phyloP scores from a whole-genome alignment of 2,888 invertebrate genomes.

The Athalia circularis region DNA sequence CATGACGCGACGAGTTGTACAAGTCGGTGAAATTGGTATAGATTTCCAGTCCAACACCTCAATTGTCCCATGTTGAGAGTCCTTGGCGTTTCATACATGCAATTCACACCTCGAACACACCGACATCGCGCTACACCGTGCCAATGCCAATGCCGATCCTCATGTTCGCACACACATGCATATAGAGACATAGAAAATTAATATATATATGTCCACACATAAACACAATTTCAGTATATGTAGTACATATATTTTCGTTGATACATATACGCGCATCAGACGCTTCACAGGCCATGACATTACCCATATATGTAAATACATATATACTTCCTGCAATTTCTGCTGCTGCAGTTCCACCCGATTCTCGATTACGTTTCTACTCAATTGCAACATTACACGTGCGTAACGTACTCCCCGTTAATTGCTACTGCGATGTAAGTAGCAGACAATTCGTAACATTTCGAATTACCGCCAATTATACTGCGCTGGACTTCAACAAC shows the following conservation, averaged over 20 bases:
- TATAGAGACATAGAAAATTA: too few species aligned
- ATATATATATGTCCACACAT: too few species aligned
- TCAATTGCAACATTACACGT: constrained; percentile 17
- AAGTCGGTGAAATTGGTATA: constrained; percentile 73
- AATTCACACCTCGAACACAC: constrained; percentile 67
- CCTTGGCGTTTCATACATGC: constrained; percentile 68
- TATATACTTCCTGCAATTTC: background rate
- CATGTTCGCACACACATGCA: too few species aligned
- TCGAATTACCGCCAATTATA: too few species aligned
- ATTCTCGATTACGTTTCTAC: constrained; percentile 36
- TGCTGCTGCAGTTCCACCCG: constrained; percentile 19
- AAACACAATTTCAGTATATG: too few species aligned
- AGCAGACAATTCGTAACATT: constrained; percentile 29
- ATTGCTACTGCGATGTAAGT: constrained; percentile 34
- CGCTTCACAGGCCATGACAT: too few species aligned
- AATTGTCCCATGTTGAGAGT: constrained; percentile 72
- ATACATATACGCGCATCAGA: too few species aligned
- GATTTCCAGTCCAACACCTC: constrained; percentile 74
- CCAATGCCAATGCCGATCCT: too few species aligned
- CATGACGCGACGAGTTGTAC: constrained; percentile 58
- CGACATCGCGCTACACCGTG: constrained; percentile 46
- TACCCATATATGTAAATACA: too few species aligned
- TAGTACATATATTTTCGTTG: too few species aligned
- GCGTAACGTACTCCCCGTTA: constrained; percentile 18
- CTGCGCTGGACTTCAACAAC: too few species aligned